Base-by-base conservation (phyloP, 2,113 vertebrate species). In the Anser cygnoides region DNA sequence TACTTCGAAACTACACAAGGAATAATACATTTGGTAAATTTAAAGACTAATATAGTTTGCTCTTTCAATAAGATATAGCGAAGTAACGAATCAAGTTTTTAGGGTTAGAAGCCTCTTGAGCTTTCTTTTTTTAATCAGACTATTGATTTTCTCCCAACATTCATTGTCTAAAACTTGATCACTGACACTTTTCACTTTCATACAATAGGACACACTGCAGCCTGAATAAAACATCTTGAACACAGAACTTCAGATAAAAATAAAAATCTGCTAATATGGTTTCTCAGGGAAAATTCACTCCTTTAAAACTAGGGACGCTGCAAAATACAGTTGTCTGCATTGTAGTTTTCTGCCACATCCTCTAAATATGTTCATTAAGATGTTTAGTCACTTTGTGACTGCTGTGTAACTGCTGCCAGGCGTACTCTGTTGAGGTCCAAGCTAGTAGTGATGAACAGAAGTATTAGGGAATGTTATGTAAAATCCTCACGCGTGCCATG, bases 11-110 rank as follows among this genome's bases (percentile, higher is more conserved):
- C 71, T 87, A 72, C 33, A 66, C 39, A 50, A 95, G 89, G 52
- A 93, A 82, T 94, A 96, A 95, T 85, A 89, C 7, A 55, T 54
- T 68, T 89, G 95, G 96, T 96, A 96, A 97, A 96, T 96, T 89
- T 95, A 94, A 82, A 91, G 67, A 90, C 91, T 86, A 87, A 78
- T 43, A 75, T 43, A 91, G 65, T 93, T 96, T 96, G 73, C 73
- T 92, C 83, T 95, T 93, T 96, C 96, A 97, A 23, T 96, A 89
- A 95, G 93, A 97, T 93, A 92, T 67, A 93, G 91, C 94, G 89
- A 97, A 95, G 96, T 87, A 97, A 73, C 80, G 97, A 97, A 97
- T 97, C 95, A 97, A 95, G 96, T 89, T 98, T 97, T 97, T 97
- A 97, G 92, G 81, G 93, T 98, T 96, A 98, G 91, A 96, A 95